Evolutionary conservation across 1,140 invertebrate species (phyloP).

Genomic region (Mamestra configurata): DNA sequence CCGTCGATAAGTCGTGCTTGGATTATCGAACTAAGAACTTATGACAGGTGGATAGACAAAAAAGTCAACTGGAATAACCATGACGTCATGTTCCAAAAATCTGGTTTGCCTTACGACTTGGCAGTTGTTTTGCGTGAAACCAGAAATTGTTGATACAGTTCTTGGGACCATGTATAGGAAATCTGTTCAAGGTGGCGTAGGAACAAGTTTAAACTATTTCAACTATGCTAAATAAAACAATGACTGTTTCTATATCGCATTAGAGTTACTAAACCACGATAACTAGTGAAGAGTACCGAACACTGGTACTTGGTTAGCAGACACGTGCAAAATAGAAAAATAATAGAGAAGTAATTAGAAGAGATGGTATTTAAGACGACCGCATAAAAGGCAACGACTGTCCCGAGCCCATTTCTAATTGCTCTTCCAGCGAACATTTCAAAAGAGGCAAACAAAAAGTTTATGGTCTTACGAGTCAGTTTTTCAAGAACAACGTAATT

Average conservation of each 20-base stretch:
- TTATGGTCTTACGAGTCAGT: too few species aligned
- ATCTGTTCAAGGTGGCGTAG: background rate
- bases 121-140: background rate
- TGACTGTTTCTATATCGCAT: background rate
- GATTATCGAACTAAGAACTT: background rate
- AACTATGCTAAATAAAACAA: background rate
- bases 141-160: background rate
- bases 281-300: background rate
- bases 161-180: background rate
- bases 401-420: slow-evolving; percentile 1
- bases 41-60: background rate
- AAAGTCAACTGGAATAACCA: background rate
- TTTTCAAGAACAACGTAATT: too few species aligned
- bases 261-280: background rate
- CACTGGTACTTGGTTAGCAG: background rate
- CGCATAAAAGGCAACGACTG: slow-evolving; percentile 4
- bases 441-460: background rate
- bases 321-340: background rate
- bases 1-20: background rate
- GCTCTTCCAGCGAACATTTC: background rate
- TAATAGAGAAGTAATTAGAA: slow-evolving; percentile 3
- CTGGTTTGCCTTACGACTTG: background rate
- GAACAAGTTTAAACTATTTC: background rate
- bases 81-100: slow-evolving; percentile 21
- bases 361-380: background rate